These are phyloP conservation scores for Menidia beryllina DNA, from an alignment of 2,113 vertebrate species.

Conservation along the genomic window DNA sequence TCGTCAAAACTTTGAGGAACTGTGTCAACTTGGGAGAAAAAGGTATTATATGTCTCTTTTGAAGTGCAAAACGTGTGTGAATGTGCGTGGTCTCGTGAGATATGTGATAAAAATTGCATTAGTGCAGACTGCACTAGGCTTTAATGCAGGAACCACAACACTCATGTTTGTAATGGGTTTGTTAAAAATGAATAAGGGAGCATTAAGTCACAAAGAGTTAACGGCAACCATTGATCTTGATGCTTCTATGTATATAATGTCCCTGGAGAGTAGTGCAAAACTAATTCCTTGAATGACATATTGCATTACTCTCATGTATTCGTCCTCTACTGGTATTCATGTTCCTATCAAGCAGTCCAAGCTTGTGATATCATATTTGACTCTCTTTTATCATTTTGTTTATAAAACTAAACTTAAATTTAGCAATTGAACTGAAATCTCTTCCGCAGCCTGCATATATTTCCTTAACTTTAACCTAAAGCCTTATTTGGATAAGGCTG, in stretches of 20 bases:
- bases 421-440: too few relatives aligned
- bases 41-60: too few relatives aligned
- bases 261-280: constrained; percentile 36
- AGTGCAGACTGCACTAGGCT: too few relatives aligned
- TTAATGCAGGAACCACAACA: constrained; percentile 27
- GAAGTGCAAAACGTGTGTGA: background rate
- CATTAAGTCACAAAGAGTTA: constrained; percentile 52
- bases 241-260: constrained; percentile 28
- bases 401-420: too few relatives aligned
- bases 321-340: constrained; percentile 14
- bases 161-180: constrained; percentile 46
- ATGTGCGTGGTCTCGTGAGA: background rate
- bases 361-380: too few relatives aligned
- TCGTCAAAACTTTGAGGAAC: background rate
- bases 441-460: too few relatives aligned
- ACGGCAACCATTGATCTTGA: constrained; percentile 30
- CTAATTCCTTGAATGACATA: constrained; percentile 56
- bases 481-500: too few relatives aligned
- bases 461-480: too few relatives aligned
- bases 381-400: too few relatives aligned
- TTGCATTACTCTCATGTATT: constrained; percentile 45
- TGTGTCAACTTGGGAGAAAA: too few relatives aligned
- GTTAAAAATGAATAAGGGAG: constrained; percentile 69
- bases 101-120: background rate
- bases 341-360: constrained; percentile 19